phyloP scores from a whole-genome alignment of 2,113 vertebrate species.

The Alexandromys fortis region DNA sequence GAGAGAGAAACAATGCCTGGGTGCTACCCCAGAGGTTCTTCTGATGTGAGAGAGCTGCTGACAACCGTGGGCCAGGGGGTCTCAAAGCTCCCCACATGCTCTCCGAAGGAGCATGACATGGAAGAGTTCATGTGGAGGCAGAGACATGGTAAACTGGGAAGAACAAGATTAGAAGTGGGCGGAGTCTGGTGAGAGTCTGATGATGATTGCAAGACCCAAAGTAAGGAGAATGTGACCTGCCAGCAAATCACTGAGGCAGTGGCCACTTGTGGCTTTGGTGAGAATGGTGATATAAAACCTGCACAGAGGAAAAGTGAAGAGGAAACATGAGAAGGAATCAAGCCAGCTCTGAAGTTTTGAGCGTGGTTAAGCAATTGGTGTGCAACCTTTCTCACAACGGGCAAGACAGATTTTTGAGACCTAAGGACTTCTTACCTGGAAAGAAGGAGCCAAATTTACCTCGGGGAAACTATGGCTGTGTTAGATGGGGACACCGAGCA shows the following conservation, averaged over 20 bases:
- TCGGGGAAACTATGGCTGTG: not conserved
- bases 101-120: not conserved
- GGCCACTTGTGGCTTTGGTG: not conserved
- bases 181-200: not conserved
- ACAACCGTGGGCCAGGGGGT: not conserved
- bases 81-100: not conserved
- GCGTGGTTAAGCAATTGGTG: not conserved
- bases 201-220: not conserved
- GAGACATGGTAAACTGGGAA: not conserved
- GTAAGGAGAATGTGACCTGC: not conserved
- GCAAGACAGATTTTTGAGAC: not conserved
- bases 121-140: not conserved
- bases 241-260: not conserved
- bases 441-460: not conserved
- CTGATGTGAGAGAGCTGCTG: not conserved
- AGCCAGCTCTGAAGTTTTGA: not conserved
- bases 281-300: not conserved
- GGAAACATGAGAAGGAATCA: not conserved
- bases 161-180: not conserved
- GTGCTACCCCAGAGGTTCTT: not conserved
- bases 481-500: not conserved
- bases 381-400: not conserved
- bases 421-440: not conserved
- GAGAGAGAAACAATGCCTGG: not conserved
- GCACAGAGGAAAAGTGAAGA: too few species aligned